Evolutionary conservation across 2,888 invertebrate species (phyloP).

Genomic region (Anthoptus insignis): DNA sequence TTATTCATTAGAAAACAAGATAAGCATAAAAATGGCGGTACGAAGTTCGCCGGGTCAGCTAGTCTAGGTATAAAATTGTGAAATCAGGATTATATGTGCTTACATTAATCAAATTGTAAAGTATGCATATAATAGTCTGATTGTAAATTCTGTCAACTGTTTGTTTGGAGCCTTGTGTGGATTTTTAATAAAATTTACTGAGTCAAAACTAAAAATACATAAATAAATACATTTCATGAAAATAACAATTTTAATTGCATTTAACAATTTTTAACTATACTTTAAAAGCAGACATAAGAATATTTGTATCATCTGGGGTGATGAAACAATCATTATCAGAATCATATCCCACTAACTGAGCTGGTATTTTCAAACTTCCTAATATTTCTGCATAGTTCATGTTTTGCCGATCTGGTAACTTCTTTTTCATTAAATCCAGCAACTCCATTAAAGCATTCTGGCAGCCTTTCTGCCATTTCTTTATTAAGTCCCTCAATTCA

Average conservation of each 20-base stretch:
- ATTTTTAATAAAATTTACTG: no score
- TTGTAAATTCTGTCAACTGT: no score
- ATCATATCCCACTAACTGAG: conserved; percentile 79
- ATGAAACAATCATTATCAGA: conserved; percentile 80
- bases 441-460: conserved; percentile 82
- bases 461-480: conserved; percentile 85
- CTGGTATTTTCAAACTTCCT: conserved; percentile 78
- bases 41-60: no score
- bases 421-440: conserved; percentile 74
- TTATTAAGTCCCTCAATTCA: conserved; percentile 78
- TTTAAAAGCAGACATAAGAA: conserved; percentile 66
- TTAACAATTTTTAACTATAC: conserved; percentile 12
- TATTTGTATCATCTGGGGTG: conserved; percentile 69
- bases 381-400: conserved; percentile 82
- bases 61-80: no score
- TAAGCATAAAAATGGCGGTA: no score
- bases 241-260: background rate
- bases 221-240: no score
- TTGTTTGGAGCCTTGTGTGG: no score
- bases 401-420: conserved; percentile 70
- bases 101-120: no score
- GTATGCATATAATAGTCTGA: no score
- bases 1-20: no score
- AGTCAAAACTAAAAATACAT: no score
- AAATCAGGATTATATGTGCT: no score